Evolutionary conservation across 2,888 invertebrate genomes (phyloP), one percentile per base, ranked within the genome.

Genomic region (Allophyes oxyacanthae): DNA sequence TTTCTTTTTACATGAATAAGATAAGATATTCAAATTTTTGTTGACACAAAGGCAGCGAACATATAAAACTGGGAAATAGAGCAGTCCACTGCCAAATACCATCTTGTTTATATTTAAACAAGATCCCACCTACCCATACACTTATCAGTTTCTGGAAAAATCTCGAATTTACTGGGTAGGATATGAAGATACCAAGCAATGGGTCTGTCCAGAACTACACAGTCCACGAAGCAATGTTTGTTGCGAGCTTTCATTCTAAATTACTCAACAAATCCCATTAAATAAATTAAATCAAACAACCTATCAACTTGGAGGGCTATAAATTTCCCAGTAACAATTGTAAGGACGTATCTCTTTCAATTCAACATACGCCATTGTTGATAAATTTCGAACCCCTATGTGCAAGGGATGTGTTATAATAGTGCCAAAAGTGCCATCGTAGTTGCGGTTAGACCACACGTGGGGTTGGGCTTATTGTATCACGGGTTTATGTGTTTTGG

Each of bases 381-480:
- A 36, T 40, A 34, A 15, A 8, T 28, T 64, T 57, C 46, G 71
- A 36, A 36, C 64, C 64, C 63, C 61, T 32, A 49, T 26, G 48
- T 54, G 64, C 38, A 26, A 54, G 64, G 71, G 65, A 60, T 6
- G 8, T 20, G 37, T 28, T 34, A 61, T 48, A 64, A 67, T 63
- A 28, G 57, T 51, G 43, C 42, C 38, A 62, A 65, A 69, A 65
- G 64, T 70, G 50, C 64, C 64, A 64, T 51, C 45, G 58, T 63
- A 62, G 59, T 77, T 68, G 77, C 50, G 75, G 77, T 75, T 57
- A 62, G 70, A 62, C 77, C 75, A 71, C 75, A 65, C 77, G 72
- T 83, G 75, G 78, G 62, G 71, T 53, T 26, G 20, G 32, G 11
- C 54, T 32, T 20, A 40, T 9, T 25, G 32, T 49, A 25, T 9